Evolutionary conservation across 2,797 vertebrate genomes (phyloP).

Genomic region (Gastrophryne carolinensis): DNA sequence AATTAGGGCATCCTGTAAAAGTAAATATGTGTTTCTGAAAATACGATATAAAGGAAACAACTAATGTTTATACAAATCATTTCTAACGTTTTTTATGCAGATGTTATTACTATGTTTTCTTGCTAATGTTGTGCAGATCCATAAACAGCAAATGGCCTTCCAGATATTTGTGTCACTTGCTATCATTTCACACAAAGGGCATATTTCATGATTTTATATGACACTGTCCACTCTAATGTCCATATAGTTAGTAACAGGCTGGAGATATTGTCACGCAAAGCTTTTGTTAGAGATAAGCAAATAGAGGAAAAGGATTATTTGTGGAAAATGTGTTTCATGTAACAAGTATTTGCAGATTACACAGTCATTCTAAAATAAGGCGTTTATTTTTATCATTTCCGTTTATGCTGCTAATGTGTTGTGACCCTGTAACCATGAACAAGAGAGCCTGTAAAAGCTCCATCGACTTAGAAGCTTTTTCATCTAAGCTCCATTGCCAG

Average conservation of each 20-base stretch:
- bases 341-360: too few relatives aligned
- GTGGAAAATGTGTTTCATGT: too few relatives aligned
- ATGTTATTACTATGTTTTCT: too few relatives aligned
- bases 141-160: background rate
- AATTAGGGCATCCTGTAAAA: too few relatives aligned
- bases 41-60: too few relatives aligned
- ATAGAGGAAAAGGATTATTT: too few relatives aligned
- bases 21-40: too few relatives aligned
- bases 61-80: too few relatives aligned
- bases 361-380: background rate
- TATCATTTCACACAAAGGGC: background rate
- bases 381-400: background rate
- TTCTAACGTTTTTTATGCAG: too few relatives aligned
- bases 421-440: background rate
- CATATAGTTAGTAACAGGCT: background rate
- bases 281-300: background rate
- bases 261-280: background rate
- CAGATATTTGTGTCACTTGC: background rate
- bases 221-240: constrained; percentile 1
- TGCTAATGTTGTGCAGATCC: background rate
- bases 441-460: background rate
- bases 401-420: background rate
- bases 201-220: background rate
- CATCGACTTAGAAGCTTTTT: background rate
- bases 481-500: too few relatives aligned